Percentiles rank a stretch among this genome's conserved stretches.
Evolutionary conservation across 2,888 invertebrate species (phyloP).

Genomic region (Drosophila helvetica): DNA sequence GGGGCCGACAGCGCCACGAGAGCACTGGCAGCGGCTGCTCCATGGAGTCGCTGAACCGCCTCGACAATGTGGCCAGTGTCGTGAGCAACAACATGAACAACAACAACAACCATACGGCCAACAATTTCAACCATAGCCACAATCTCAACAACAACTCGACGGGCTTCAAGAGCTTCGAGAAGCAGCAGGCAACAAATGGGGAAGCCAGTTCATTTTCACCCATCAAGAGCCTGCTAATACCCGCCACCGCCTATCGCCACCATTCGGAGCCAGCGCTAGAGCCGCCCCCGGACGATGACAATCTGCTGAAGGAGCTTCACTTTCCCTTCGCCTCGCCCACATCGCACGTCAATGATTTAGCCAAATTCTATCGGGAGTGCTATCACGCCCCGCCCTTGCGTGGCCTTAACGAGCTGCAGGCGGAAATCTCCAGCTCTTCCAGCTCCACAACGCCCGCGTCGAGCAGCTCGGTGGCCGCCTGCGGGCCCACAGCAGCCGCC

Average conservation of each 20-base stretch:
- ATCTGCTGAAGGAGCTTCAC: conserved; percentile 83
- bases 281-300: conserved; percentile 81
- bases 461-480: conserved; percentile 46
- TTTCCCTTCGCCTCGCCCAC: conserved; percentile 84
- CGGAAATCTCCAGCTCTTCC: conserved; percentile 41
- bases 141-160: conserved; percentile 74
- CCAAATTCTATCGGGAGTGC: conserved; percentile 84
- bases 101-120: conserved; percentile 49
- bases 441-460: conserved; percentile 22
- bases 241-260: conserved; percentile 62
- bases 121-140: conserved; percentile 37
- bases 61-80: conserved; percentile 51
- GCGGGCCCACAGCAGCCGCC: conserved; percentile 41
- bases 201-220: conserved; percentile 69
- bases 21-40: conserved; percentile 55
- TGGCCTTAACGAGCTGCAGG: conserved; percentile 72
- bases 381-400: conserved; percentile 83
- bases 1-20: conserved; percentile 32
- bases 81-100: conserved; percentile 54
- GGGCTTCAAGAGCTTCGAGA: conserved; percentile 79
- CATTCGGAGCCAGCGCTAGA: conserved; percentile 51
- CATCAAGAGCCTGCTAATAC: conserved; percentile 80
- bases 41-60: conserved; percentile 75
- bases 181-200: conserved; percentile 33
- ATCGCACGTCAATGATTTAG: conserved; percentile 83